A percentile compares a stretch with the other conserved stretches of the same genome.
These are phyloP conservation scores for Nibea albiflora DNA, from an alignment of 2,113 vertebrate genomes.

Conservation along the genomic window DNA sequence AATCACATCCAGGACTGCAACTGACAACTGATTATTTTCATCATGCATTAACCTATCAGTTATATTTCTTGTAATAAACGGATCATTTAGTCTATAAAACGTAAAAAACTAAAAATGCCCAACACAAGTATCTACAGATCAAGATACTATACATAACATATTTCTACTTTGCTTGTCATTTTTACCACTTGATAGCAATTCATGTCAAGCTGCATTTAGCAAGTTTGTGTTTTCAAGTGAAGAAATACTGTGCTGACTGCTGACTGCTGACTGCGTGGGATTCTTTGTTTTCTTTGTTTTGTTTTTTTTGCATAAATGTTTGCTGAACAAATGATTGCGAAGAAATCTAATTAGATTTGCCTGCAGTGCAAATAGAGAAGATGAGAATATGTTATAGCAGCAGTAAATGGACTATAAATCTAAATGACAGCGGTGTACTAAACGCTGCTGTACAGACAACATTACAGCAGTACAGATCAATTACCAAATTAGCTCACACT, in stretches of 20 bases:
- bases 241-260: too few species aligned
- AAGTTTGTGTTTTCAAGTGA: background rate
- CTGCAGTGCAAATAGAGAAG: background rate
- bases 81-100: background rate
- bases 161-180: background rate
- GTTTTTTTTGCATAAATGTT: background rate
- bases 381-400: background rate
- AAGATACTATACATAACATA: background rate
- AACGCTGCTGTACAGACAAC: constrained; percentile 13
- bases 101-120: background rate
- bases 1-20: background rate
- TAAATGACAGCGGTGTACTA: background rate
- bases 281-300: background rate
- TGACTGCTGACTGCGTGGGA: background rate
- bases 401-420: background rate
- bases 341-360: background rate
- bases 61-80: background rate
- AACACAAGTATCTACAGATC: background rate
- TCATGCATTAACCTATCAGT: background rate
- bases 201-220: background rate
- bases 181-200: background rate
- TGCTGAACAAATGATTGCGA: background rate
- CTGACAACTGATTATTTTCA: background rate
- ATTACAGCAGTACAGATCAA: constrained; percentile 2
- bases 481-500: constrained; percentile 14